Evolutionary conservation across 2,888 invertebrate species (phyloP).

Genomic region (Hirudinaria manillensis): DNA sequence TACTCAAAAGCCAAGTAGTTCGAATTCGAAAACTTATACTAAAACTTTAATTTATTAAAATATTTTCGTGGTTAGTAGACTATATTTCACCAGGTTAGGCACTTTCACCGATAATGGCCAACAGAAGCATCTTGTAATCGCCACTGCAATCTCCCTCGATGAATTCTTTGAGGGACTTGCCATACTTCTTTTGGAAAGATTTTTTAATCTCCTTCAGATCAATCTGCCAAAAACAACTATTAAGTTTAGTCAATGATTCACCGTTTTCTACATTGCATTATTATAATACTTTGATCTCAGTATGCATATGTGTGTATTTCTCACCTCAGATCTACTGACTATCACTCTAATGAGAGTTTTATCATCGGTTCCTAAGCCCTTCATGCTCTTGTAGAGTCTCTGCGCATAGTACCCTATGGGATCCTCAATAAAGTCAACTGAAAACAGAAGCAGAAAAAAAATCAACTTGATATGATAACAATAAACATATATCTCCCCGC

Average conservation of each 20-base stretch:
- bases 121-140: slow-evolving; percentile 50
- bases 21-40: too few relatives aligned
- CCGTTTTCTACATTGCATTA: too few relatives aligned
- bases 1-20: too few relatives aligned
- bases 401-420: slow-evolving; percentile 45
- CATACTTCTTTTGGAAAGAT: slow-evolving; percentile 48
- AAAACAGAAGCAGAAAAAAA: too few relatives aligned
- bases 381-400: slow-evolving; percentile 47
- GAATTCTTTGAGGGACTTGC: slow-evolving; percentile 49
- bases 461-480: too few relatives aligned
- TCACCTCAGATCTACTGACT: slow-evolving; percentile 39
- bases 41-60: too few relatives aligned
- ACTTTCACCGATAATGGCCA: slow-evolving; percentile 45
- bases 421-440: slow-evolving; percentile 35
- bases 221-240: slow-evolving; percentile 43
- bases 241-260: not conserved
- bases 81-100: too few relatives aligned
- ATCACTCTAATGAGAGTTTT: slow-evolving; percentile 39
- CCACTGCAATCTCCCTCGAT: slow-evolving; percentile 50
- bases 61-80: too few relatives aligned
- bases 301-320: too few relatives aligned
- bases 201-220: slow-evolving; percentile 52
- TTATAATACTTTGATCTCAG: too few relatives aligned
- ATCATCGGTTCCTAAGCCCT: slow-evolving; percentile 46
- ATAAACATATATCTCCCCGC: too few relatives aligned